phyloP scores from a whole-genome alignment of 2,113 vertebrate genomes.

The Odontesthes bonariensis region DNA sequence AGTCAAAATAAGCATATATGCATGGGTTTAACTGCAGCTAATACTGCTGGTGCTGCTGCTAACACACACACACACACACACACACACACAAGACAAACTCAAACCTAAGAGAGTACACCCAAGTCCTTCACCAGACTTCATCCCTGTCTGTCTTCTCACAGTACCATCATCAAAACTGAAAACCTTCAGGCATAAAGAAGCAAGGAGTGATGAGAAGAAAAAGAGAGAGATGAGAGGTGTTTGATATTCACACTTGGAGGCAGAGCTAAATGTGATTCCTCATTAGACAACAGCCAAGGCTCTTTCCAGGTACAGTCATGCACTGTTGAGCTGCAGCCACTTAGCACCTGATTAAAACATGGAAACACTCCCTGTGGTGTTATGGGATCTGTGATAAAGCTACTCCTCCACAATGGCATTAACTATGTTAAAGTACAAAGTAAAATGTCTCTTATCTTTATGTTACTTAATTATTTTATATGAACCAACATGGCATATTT shows the following conservation, averaged over 20 bases:
- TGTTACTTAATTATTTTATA: slow-evolving; percentile 55
- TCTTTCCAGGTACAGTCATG: slow-evolving; percentile 69
- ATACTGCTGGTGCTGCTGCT: slow-evolving; percentile 22
- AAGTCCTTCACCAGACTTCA: slow-evolving; percentile 10
- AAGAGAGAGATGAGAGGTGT: slow-evolving; percentile 58
- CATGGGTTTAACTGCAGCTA: background rate
- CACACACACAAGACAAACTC: background rate
- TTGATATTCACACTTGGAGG: slow-evolving; percentile 77
- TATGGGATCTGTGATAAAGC: slow-evolving; percentile 67
- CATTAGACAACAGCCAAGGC: slow-evolving; percentile 69
- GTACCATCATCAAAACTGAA: slow-evolving; percentile 59
- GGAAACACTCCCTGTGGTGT: slow-evolving; percentile 72
- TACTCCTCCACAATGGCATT: slow-evolving; percentile 51
- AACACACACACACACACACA: background rate
- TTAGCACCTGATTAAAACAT: slow-evolving; percentile 81
- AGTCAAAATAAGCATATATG: slow-evolving; percentile 13
- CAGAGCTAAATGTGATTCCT: slow-evolving; percentile 72
- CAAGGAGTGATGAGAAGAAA: slow-evolving; percentile 37
- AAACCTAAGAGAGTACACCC: slow-evolving; percentile 1
- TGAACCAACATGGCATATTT: slow-evolving; percentile 28
- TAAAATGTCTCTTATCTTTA: slow-evolving; percentile 54
- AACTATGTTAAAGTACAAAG: slow-evolving; percentile 54
- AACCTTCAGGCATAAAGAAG: slow-evolving; percentile 50
- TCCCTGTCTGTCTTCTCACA: slow-evolving; percentile 23
- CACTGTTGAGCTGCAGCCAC: slow-evolving; percentile 75